Conservation (phyloP, 2,113 vertebrate genomes). For the Pelodiscus sinensis region DNA sequence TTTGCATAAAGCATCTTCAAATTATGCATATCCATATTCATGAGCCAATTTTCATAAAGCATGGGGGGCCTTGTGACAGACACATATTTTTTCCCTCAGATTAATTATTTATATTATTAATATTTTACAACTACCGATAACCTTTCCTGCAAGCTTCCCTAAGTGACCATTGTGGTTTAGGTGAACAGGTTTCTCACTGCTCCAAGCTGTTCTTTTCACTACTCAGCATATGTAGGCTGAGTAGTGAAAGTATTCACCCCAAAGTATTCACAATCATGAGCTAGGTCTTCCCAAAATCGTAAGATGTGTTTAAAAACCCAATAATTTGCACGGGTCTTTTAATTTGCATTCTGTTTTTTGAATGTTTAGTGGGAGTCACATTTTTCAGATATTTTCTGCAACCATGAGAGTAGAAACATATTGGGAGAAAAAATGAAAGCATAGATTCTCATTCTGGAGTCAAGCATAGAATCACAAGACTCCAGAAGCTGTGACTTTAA, state of each 20-base stretch:
- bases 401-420: not conserved
- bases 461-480: not conserved
- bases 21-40: no score
- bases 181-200: not conserved
- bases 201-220: not conserved
- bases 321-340: not conserved
- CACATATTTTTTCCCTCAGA: not conserved
- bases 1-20: no score
- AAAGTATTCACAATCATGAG: not conserved
- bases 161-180: not conserved
- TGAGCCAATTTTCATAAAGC: no score
- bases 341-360: not conserved
- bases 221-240: not conserved
- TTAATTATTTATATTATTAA: constrained; percentile 19
- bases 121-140: not conserved
- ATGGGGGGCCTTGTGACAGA: no score
- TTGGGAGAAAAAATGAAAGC: not conserved
- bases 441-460: not conserved
- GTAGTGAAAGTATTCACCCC: no score
- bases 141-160: accelerated
- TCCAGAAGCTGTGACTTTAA: not conserved
- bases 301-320: not conserved
- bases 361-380: not conserved
- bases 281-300: not conserved
- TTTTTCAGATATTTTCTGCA: not conserved